Percentiles rank a stretch among this genome's conserved stretches.
phyloP scores from a whole-genome alignment of 1,140 invertebrate genomes.

The Sminthurides bifidus region DNA sequence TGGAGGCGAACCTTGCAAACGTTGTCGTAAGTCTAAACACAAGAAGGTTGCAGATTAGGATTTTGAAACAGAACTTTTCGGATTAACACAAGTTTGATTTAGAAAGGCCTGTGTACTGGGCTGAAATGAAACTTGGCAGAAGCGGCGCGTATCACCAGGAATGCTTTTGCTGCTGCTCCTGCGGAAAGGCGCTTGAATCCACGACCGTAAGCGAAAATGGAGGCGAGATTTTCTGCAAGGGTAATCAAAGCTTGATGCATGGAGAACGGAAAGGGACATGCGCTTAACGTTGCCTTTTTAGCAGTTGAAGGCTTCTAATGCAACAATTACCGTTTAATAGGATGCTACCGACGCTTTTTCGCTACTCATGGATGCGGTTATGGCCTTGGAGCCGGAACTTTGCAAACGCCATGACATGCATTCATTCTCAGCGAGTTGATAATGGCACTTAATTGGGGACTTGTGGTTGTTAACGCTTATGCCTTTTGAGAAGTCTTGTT shows the following conservation, averaged over 20 bases:
- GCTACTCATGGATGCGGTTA: neutral
- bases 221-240: constrained; percentile 21
- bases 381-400: neutral
- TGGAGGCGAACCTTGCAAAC: constrained; percentile 2
- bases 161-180: constrained; percentile 15
- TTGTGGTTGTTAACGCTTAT: no score
- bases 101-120: constrained; percentile 13
- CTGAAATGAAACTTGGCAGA: constrained; percentile 14
- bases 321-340: neutral
- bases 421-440: no score
- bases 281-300: neutral
- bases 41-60: neutral
- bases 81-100: neutral
- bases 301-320: neutral
- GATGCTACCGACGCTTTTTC: constrained; percentile 4
- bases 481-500: no score
- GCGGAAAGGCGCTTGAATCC: constrained; percentile 11
- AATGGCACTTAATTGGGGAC: no score
- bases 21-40: neutral
- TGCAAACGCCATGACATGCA: constrained; percentile 5
- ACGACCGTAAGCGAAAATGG: constrained; percentile 16
- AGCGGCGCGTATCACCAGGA: constrained; percentile 15
- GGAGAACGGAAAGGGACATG: neutral
- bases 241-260: neutral
- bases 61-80: neutral